Conservation (phyloP, 2,888 invertebrate species). For the Rotaria socialis region DNA sequence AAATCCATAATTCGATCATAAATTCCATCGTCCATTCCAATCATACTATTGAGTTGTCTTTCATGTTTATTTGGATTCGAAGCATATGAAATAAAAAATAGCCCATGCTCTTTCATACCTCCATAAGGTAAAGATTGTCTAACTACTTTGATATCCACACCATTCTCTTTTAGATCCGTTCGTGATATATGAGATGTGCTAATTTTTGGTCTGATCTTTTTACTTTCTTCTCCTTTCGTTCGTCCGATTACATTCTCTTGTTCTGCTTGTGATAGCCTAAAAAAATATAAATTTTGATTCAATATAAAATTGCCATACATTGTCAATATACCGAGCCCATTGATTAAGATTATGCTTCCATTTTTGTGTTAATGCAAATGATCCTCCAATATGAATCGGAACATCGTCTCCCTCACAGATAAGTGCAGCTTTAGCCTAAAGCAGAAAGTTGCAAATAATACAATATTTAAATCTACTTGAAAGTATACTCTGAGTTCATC, state of each 20-base stretch:
- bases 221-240: not conserved
- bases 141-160: not conserved
- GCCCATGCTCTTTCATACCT: not conserved
- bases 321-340: not conserved
- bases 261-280: not conserved
- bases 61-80: not conserved
- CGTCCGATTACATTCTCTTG: not conserved
- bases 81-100: not conserved
- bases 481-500: not conserved
- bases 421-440: not conserved
- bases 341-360: not conserved
- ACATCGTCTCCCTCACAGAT: not conserved
- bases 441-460: not conserved
- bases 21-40: not conserved
- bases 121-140: not conserved
- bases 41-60: not conserved
- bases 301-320: not conserved
- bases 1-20: not conserved
- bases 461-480: not conserved
- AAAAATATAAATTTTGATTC: not conserved
- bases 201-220: not conserved
- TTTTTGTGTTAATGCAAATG: not conserved
- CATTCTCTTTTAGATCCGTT: not conserved
- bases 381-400: not conserved
- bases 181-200: not conserved